A percentile compares a stretch with the other conserved stretches of the same genome.
Evolutionary conservation across 2,797 vertebrate species (phyloP).

Genomic region (Phataginus tetradactyla): DNA sequence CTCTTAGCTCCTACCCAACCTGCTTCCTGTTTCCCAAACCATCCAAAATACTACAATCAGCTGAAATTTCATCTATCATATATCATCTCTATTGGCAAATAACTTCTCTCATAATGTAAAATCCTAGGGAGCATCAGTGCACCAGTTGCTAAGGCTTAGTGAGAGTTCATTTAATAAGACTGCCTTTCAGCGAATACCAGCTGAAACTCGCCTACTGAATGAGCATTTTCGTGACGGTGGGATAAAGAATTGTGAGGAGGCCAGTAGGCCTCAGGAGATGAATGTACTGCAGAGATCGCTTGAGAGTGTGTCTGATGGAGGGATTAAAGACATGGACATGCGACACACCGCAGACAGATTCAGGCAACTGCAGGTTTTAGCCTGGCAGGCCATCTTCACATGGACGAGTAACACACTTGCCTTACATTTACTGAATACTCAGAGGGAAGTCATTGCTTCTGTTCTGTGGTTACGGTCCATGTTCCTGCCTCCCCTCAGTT

Average conservation of each 20-base stretch:
- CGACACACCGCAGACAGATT: too few species aligned
- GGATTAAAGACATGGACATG: too few species aligned
- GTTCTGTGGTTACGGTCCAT: background rate
- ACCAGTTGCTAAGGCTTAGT: background rate
- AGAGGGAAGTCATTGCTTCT: background rate
- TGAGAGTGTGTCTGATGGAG: background rate
- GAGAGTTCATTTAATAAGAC: background rate
- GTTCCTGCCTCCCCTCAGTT: background rate
- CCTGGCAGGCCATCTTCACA: fast-evolving
- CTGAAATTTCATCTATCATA: background rate
- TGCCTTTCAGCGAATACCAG: background rate
- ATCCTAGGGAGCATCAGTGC: background rate
- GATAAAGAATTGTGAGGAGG: background rate
- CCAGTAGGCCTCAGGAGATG: background rate
- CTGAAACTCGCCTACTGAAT: background rate
- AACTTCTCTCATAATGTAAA: background rate
- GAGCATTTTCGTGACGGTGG: background rate
- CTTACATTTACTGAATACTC: background rate
- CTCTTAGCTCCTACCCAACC: background rate
- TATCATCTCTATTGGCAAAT: background rate
- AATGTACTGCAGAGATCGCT: background rate
- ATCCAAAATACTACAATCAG: background rate
- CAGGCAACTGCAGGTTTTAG: background rate
- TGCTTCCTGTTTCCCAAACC: background rate
- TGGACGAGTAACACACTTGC: fast-evolving